Base-by-base conservation (phyloP, 2,113 vertebrate species). In the Okapia johnstoni region DNA sequence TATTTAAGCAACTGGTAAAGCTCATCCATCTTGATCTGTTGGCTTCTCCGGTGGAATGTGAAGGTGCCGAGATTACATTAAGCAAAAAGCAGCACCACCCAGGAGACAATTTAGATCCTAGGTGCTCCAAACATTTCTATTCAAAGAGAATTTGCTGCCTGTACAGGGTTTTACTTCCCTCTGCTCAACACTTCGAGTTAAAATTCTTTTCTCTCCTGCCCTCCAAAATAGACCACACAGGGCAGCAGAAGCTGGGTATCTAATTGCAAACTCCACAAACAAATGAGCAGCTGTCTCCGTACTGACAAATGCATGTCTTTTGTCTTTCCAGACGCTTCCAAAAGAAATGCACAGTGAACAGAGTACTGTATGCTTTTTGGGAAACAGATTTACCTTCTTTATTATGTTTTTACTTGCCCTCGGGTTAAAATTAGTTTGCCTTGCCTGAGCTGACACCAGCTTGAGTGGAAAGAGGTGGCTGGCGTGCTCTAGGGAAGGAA, bases 381-480 rank as follows among this genome's bases (percentile, higher is more conserved):
- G 36, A 95, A 97, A 96, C 79, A 97, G 50, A 90, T 94, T 96
- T 96, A 92, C 94, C 90, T 97, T 85, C 84, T 83, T 94, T 89
- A 97, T 97, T 93, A 85, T 86, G 70, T 94, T 95, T 97, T 96
- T 92, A 76, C 92, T 96, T 97, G 85, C 73, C 84, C 57, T 95
- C 15, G 1, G 88, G 66, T 95, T 95, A 83, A 94, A 98, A 94
- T 95, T 28, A 87, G 66, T 76, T 92, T 95, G 84, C 46, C 40
- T 97, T 88, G 55, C 83, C 77, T 86, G 61, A 66, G 48, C 55
- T 93, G 93, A 92, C 70, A 73, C 50, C 33, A 21, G 14, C 57
- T 93, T 40, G 50, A 80, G 46, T 26, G 33, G 84, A 73, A n/a
- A 54, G 87, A 96, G 84, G 61, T 15, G 30, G 76, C 46, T 61